Percentiles rank a stretch among this genome's conserved stretches.
Evolutionary conservation across 2,113 vertebrate genomes (phyloP).

Genomic region (Eretmochelys imbricata): DNA sequence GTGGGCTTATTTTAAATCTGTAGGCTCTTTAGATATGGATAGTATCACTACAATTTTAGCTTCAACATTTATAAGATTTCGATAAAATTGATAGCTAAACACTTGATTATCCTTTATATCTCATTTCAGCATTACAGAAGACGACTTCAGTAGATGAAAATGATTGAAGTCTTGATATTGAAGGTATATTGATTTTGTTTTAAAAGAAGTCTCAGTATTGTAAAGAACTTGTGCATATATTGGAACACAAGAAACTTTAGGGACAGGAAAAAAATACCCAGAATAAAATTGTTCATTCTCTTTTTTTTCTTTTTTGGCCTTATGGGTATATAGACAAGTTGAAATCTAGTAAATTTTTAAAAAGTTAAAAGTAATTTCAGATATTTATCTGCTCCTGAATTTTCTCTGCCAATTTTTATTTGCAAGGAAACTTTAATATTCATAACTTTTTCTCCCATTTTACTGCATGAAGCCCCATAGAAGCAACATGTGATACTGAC

Average conservation of each 20-base stretch:
- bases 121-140: background rate
- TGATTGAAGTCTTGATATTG: constrained; percentile 58
- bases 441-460: background rate
- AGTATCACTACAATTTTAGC: background rate
- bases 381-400: background rate
- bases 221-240: background rate
- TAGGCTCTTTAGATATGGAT: rapidly evolving
- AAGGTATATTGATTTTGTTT: constrained; percentile 48
- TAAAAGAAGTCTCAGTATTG: background rate
- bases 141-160: background rate
- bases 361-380: background rate
- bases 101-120: background rate
- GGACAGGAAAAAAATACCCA: background rate
- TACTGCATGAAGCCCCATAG: background rate
- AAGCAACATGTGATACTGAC: background rate
- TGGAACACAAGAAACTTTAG: no score
- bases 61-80: rapidly evolving
- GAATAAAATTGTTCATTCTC: background rate
- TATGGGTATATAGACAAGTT: background rate
- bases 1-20: rapidly evolving
- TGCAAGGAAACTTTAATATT: constrained; percentile 4
- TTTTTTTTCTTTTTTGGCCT: background rate
- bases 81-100: background rate
- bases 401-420: background rate
- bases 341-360: background rate